Evolutionary conservation across 2,797 vertebrate genomes (phyloP), one percentile per base, ranked within the genome.

Genomic region (Pseudotriccus pelzelni): DNA sequence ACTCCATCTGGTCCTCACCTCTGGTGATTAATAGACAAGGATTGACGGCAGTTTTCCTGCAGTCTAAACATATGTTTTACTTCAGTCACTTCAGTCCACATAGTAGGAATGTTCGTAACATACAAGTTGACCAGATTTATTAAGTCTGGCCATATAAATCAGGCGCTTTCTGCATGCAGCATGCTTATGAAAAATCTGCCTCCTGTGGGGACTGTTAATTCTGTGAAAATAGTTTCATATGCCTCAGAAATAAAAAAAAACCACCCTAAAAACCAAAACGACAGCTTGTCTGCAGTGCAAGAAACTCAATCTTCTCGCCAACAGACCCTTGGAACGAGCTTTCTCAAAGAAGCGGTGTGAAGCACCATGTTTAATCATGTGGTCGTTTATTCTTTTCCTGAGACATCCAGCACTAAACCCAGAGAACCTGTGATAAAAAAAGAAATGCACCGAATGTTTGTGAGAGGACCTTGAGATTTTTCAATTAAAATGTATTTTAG

Each of bases 1-100:
- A 37, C 75, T 96, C 95, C 91, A 84, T 87, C 79, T 87, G 94
- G 80, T 80, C 46, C 52, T 70, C 64, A 93, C 53, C 79, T 89
- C 72, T 72, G 49, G 73, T 80, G 59, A 85, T 87, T 85, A 94
- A 85, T 1, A 9, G 60, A 60, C 73, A 75, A 82, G 58, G 46
- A 72, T 37, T 37, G 43, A 89, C 36, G 36, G 27, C 17, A 43
- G 46, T 75, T 78, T 94, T 90, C 83, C 90, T 84, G 70, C 80
- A 73, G 83, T 63, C 70, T 78, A 91, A 70, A 84, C 84, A 85
- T 84, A 89, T 73, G 89, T 44, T 95, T 92, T 60, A 68, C 84
- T 77, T 86, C 82, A 84, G 62, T 49, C 43, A 59, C 63, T 91
- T 86, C 86, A 73, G 37, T 69, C 5, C 14, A 83, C 59, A 73